Conservation (phyloP, 2,888 invertebrate genomes). For the Crematogaster levior region DNA sequence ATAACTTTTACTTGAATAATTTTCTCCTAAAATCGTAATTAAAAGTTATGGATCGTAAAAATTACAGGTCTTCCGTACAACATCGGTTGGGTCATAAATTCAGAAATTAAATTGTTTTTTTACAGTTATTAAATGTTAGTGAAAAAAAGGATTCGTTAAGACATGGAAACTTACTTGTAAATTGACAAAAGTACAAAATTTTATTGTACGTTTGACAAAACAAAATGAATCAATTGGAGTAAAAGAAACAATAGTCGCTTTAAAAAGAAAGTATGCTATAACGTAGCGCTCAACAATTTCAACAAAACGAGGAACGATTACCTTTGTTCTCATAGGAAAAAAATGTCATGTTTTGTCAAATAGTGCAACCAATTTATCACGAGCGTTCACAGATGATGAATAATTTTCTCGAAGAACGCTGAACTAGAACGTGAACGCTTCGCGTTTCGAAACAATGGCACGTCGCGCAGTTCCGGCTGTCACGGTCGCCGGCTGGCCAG, state of each 20-base stretch:
- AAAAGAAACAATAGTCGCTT: background rate
- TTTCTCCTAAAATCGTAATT: background rate
- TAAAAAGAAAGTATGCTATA: background rate
- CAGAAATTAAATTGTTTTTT: background rate
- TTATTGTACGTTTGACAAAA: background rate
- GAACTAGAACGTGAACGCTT: background rate
- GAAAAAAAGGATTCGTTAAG: background rate
- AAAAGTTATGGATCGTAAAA: background rate
- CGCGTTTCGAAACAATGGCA: slow-evolving; percentile 22
- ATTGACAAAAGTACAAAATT: background rate
- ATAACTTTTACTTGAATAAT: too few relatives aligned
- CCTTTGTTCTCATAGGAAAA: background rate
- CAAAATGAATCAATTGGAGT: background rate
- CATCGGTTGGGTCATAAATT: too few relatives aligned
- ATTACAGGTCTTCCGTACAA: background rate
- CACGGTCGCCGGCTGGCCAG: background rate
- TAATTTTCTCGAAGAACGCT: too few relatives aligned
- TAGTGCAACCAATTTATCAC: too few relatives aligned
- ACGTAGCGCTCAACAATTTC: too few relatives aligned
- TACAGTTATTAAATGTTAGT: too few relatives aligned
- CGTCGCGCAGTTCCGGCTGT: slow-evolving; percentile 15
- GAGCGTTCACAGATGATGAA: too few relatives aligned
- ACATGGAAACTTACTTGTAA: background rate
- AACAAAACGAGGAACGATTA: background rate
- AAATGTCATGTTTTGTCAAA: too few relatives aligned